phyloP scores from a whole-genome alignment of 35 echinoderm and acorn worm genomes.

The Hemicentrotus pulcherrimus region DNA sequence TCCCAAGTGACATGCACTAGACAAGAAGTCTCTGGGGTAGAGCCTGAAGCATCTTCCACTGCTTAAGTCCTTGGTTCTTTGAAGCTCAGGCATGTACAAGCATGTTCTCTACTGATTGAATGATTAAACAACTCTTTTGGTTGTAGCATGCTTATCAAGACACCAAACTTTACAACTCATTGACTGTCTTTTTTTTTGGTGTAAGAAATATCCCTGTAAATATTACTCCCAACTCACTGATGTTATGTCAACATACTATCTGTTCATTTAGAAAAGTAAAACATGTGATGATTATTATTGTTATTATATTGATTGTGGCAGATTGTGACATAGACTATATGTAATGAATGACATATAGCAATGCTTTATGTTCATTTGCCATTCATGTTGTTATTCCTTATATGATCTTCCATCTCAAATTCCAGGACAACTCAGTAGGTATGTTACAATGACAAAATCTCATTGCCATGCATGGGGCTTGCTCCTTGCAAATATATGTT shows the following conservation, averaged over 20 bases:
- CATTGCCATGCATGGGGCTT: too few species aligned
- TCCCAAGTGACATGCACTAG: neutral
- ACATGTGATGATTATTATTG: too few species aligned
- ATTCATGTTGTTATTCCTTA: too few species aligned
- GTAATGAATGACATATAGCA: too few species aligned
- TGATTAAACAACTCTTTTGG: neutral
- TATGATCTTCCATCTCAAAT: too few species aligned
- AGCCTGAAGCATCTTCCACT: neutral
- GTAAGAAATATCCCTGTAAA: neutral
- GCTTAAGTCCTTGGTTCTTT: neutral
- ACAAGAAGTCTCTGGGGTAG: neutral
- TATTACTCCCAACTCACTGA: neutral
- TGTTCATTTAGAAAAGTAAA: too few species aligned
- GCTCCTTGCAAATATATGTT: too few species aligned
- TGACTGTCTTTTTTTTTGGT: neutral
- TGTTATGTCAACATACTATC: neutral
- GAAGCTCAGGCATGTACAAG: neutral
- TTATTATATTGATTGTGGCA: too few species aligned
- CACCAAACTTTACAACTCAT: neutral
- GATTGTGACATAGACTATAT: too few species aligned
- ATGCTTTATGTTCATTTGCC: too few species aligned
- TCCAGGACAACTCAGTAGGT: too few species aligned
- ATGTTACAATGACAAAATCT: too few species aligned
- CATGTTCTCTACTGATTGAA: neutral
- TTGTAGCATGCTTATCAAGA: neutral